Conservation (phyloP, 1,140 invertebrate genomes). For the Adelges cooleyi region DNA sequence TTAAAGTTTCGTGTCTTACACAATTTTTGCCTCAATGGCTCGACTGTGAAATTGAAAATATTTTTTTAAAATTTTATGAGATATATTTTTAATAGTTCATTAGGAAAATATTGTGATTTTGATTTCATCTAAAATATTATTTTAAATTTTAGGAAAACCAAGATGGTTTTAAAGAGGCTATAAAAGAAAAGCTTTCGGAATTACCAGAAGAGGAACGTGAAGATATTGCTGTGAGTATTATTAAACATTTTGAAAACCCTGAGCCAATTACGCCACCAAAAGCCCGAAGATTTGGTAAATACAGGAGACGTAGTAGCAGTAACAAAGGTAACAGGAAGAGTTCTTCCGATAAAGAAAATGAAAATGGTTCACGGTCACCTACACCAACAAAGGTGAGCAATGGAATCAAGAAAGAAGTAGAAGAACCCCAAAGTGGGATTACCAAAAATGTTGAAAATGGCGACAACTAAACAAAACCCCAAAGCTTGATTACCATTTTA, state of each 20-base stretch:
- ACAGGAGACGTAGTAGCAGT: background rate
- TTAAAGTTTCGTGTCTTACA: no score
- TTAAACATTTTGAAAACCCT: conserved; percentile 29
- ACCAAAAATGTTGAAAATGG: conserved; percentile 16
- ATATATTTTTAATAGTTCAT: no score
- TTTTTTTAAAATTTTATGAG: no score
- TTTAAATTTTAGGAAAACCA: conserved; percentile 1
- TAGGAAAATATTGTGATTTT: no score
- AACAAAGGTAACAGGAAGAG: conserved; percentile 2
- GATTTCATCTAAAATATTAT: no score
- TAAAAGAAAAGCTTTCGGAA: conserved; percentile 26
- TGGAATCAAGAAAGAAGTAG: background rate
- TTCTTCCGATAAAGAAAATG: conserved; percentile 1
- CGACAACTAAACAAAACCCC: conserved; percentile 5
- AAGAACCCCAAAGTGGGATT: background rate
- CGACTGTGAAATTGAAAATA: no score
- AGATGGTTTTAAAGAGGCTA: conserved; percentile 23
- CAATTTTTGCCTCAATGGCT: no score
- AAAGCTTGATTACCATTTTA: conserved; percentile 23
- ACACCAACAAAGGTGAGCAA: background rate
- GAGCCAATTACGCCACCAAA: background rate
- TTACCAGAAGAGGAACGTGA: conserved; percentile 22
- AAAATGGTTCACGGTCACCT: background rate
- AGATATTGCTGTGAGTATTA: conserved; percentile 10
- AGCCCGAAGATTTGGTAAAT: background rate